These are phyloP conservation scores for Pristionchus mayeri DNA, from an alignment of 2,888 invertebrate genomes.

Conservation along the genomic window DNA sequence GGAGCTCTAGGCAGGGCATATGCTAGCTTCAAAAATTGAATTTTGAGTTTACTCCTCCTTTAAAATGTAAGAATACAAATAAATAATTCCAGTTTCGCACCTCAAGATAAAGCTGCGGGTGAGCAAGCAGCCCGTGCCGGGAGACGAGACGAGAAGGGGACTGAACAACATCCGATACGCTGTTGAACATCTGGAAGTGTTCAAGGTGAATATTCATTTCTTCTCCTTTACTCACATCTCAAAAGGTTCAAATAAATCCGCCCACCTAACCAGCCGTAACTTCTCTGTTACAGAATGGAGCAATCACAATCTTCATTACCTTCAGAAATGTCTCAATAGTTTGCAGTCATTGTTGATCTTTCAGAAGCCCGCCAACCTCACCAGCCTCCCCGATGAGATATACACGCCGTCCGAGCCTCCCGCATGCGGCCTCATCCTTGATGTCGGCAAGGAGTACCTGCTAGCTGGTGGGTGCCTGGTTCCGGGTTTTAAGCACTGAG, in stretches of 20 bases:
- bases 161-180: slow-evolving; percentile 69
- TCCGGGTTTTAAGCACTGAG: no score
- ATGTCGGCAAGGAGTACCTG: slow-evolving; percentile 71
- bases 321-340: no score
- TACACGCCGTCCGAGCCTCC: slow-evolving; percentile 72
- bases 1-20: no score
- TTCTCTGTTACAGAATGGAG: no score
- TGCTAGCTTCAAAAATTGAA: no score
- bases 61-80: neutral
- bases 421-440: slow-evolving; percentile 71
- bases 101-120: slow-evolving; percentile 65
- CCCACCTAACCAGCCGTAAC: no score
- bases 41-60: no score
- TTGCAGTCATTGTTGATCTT: no score
- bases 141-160: slow-evolving; percentile 61
- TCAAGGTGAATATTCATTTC: slow-evolving; percentile 58
- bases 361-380: slow-evolving; percentile 64
- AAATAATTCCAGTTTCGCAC: slow-evolving; percentile 66
- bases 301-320: no score
- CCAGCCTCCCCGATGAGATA: slow-evolving; percentile 66
- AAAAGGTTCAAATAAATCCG: no score
- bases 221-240: neutral
- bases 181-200: slow-evolving; percentile 69
- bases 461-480: slow-evolving; percentile 69
- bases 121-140: slow-evolving; percentile 66